Evolutionary conservation across 1,140 invertebrate genomes (phyloP).

Genomic region (Dolichoris vasculosae): DNA sequence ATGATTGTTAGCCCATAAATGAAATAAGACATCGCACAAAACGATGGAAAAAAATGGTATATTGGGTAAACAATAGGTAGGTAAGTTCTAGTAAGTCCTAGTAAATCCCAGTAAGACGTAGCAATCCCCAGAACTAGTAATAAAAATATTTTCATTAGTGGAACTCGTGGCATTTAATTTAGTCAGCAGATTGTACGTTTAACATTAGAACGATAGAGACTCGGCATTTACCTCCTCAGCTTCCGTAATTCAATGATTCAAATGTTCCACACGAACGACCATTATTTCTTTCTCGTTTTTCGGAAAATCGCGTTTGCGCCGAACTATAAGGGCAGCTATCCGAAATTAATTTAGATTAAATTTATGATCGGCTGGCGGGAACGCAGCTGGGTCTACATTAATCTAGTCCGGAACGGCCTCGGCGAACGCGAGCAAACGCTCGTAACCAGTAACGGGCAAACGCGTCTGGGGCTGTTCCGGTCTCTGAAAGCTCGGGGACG

Average conservation of each 20-base stretch:
- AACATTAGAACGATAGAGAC: no score
- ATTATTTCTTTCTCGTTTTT: conserved; percentile 26
- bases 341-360: conserved; percentile 49
- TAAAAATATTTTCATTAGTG: no score
- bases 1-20: no score
- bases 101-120: no score
- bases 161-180: no score
- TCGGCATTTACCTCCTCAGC: neutral
- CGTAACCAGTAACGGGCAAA: conserved; percentile 28
- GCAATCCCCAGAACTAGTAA: no score
- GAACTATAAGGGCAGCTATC: neutral
- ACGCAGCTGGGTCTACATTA: conserved; percentile 38
- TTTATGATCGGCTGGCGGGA: conserved; percentile 34
- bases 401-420: conserved; percentile 16
- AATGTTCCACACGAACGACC: conserved; percentile 2
- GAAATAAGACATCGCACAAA: no score
- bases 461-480: conserved; percentile 23
- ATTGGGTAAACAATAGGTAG: no score
- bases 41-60: no score
- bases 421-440: neutral
- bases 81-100: no score
- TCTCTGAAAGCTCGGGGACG: conserved; percentile 21
- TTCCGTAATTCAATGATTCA: neutral
- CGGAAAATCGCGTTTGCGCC: conserved; percentile 7
- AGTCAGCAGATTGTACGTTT: no score